A percentile compares a stretch with the other conserved stretches of the same genome.
phyloP scores from a whole-genome alignment of 1,140 invertebrate species.

The Drosophila elegans region DNA sequence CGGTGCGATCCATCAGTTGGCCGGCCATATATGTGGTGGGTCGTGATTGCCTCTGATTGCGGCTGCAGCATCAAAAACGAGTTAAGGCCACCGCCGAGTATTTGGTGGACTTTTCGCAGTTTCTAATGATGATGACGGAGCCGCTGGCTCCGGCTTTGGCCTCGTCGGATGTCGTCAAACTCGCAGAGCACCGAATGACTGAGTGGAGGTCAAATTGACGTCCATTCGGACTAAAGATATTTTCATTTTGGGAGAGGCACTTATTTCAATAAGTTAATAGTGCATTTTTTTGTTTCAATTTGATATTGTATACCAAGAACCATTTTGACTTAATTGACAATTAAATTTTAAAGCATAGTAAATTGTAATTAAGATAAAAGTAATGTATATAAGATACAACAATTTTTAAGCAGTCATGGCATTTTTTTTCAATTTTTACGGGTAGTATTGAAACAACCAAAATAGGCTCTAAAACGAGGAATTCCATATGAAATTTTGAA shows the following conservation, averaged over 20 bases:
- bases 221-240: constrained; percentile 5
- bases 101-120: constrained; percentile 72
- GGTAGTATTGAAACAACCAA: no score
- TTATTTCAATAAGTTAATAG: background rate
- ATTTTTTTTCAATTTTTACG: no score
- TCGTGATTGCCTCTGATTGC: constrained; percentile 46
- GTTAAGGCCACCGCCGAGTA: constrained; percentile 66
- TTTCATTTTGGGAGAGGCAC: background rate
- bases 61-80: constrained; percentile 69
- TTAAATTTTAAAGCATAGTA: no score
- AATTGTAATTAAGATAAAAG: no score
- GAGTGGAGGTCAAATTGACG: constrained; percentile 37
- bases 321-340: no score
- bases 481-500: no score
- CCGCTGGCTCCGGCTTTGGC: constrained; percentile 33
- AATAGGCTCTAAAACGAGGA: no score
- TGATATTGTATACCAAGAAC: no score
- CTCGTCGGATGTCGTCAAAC: constrained; percentile 28
- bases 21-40: constrained; percentile 27
- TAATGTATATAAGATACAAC: no score
- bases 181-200: constrained; percentile 6
- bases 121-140: constrained; percentile 72
- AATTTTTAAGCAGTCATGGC: no score
- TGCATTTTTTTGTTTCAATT: no score
- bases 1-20: constrained; percentile 35